Evolutionary conservation across 1,140 invertebrate genomes (phyloP), one percentile per base, ranked within the genome.

Genomic region (Meloidogyne exigua): DNA sequence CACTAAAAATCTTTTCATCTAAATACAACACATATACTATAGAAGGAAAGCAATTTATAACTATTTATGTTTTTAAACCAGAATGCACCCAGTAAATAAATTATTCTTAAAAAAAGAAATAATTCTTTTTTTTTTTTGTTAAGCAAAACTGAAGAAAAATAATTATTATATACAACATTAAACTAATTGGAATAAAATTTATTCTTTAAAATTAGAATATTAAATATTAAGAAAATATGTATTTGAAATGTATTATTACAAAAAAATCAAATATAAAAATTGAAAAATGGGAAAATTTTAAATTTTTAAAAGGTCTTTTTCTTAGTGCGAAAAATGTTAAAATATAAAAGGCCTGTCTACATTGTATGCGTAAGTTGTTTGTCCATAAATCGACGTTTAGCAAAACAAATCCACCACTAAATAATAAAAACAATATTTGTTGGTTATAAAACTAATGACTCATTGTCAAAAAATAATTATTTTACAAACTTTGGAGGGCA

Each of bases 301-400:
- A 57, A n/a, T n/a, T n/a, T n/a, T 57, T 15, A 18, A 4, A n/a
- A n/a, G 13, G 5, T n/a, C 7, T n/a, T n/a, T 5, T n/a, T 21
- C 9, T n/a, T 57, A 5, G 3, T 49, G 4, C 44, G n/a, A 57
- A 57, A 57, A 57, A n/a, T 57, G 49, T 57, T n/a, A 57, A 57
- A n/a, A n/a, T n/a, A n/a, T 7, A 32, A 32, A 18, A 57, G 10
- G 66, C 66, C 21, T 39, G 36, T 44, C 32, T 62, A 79, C 78
- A 79, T 80, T 26, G 32, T 80, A 36, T 81, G 73, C 21, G 81
- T 71, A 10, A 99, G 89, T 64, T 94, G 96, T 88, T 98, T 99
- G 86, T 99, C 96, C 96, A 99, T 98, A 87, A 99, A 99, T 90
- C 96, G 96, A 91, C 95, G 96, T 87, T 96, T 96, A 18, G 95